phyloP scores from a whole-genome alignment of 2,888 invertebrate species.

The Folsomia candida region DNA sequence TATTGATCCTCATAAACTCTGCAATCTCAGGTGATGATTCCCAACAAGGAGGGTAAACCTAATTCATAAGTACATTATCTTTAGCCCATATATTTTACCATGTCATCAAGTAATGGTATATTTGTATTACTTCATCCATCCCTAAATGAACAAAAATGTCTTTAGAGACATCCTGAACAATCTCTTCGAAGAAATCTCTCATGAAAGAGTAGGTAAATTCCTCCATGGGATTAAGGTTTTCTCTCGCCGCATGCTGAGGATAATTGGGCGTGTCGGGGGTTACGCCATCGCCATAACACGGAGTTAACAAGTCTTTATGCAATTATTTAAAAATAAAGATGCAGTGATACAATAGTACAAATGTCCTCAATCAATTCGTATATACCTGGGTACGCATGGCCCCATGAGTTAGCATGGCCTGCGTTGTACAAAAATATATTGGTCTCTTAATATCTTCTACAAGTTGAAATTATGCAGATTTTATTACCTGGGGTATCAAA shows the following conservation, averaged over 20 bases:
- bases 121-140: constrained; percentile 68
- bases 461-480: too few relatives aligned
- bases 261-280: constrained; percentile 35
- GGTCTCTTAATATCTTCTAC: too few relatives aligned
- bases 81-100: neutral
- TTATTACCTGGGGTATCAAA: constrained; percentile 91
- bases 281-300: constrained; percentile 63
- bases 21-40: constrained; percentile 64
- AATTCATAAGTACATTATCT: neutral
- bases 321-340: neutral
- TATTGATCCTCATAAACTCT: constrained; percentile 62
- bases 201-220: constrained; percentile 68
- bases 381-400: constrained; percentile 33
- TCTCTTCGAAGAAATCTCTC: constrained; percentile 67
- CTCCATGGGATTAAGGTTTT: constrained; percentile 76
- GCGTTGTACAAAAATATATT: too few relatives aligned
- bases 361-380: too few relatives aligned
- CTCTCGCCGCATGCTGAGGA: constrained; percentile 61
- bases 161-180: constrained; percentile 64
- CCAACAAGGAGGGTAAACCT: constrained; percentile 53
- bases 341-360: too few relatives aligned
- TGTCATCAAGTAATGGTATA: too few relatives aligned
- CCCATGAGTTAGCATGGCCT: constrained; percentile 53
- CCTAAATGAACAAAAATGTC: constrained; percentile 85
- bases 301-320: constrained; percentile 68